Evolutionary conservation across 2,113 vertebrate species (phyloP).

Genomic region (Catharus bicknelli): DNA sequence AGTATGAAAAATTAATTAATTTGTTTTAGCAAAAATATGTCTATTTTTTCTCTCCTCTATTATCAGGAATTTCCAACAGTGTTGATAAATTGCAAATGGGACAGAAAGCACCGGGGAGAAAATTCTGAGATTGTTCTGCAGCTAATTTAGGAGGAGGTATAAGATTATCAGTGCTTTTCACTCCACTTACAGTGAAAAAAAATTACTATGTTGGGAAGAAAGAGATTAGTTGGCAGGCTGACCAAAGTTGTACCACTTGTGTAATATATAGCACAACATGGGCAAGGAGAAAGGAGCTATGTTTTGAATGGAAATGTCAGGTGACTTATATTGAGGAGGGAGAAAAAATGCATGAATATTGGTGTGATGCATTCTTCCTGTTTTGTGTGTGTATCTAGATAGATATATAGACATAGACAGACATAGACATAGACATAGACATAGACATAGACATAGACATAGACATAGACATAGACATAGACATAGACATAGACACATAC

Average conservation of each 20-base stretch:
- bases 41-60: neutral
- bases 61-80: neutral
- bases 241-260: neutral
- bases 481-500: neutral
- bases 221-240: neutral
- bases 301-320: neutral
- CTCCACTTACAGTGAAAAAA: neutral
- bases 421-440: neutral
- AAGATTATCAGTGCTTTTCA: neutral
- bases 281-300: neutral
- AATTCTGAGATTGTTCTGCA: neutral
- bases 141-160: neutral
- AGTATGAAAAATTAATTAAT: conserved; percentile 52
- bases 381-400: neutral
- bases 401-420: neutral
- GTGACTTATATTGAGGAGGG: neutral
- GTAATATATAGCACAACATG: neutral
- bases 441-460: neutral
- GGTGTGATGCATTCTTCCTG: neutral
- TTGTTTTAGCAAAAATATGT: neutral
- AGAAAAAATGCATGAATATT: neutral
- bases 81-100: neutral
- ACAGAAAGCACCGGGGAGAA: neutral
- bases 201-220: neutral
- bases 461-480: neutral